Conservation (phyloP, 37 sponge, comb jelly and placozoan genomes). For the Cliona cf. orientalis region DNA sequence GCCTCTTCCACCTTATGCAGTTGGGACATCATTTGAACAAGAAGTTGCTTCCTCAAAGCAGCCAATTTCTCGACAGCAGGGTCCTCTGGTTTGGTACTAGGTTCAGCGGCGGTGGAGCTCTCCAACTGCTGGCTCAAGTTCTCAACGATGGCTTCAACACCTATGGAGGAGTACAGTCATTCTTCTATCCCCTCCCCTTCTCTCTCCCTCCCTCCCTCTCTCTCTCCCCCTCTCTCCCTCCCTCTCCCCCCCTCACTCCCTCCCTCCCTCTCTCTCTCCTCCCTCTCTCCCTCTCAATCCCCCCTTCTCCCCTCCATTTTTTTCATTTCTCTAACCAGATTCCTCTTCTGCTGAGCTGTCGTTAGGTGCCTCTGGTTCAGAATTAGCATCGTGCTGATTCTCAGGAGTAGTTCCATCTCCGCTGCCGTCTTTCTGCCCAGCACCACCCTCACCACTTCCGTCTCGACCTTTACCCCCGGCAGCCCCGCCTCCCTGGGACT, state of each 20-base stretch:
- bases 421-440: not conserved
- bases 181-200: not conserved
- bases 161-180: not conserved
- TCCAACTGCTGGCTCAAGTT: constrained; percentile 30
- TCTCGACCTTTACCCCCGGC: constrained; percentile 24
- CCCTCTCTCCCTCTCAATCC: too few relatives aligned
- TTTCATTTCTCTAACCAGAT: constrained; percentile 20
- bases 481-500: constrained; percentile 5
- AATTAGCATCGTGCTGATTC: constrained; percentile 13
- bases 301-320: too few relatives aligned
- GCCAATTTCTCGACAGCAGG: constrained; percentile 6
- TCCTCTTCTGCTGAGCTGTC: constrained; percentile 73
- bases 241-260: too few relatives aligned
- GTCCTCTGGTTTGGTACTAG: not conserved
- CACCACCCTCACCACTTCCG: constrained; percentile 5
- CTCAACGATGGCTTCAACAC: constrained; percentile 15
- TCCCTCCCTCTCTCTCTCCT: too few relatives aligned
- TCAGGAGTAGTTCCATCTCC: not conserved
- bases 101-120: not conserved
- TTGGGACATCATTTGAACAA: constrained; percentile 45
- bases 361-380: constrained; percentile 50
- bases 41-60: constrained; percentile 35
- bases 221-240: too few relatives aligned
- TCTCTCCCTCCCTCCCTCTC: too few relatives aligned
- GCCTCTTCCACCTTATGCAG: constrained; percentile 38